Conservation (phyloP, 2,888 invertebrate genomes). For the Phymatocera aterrima region DNA sequence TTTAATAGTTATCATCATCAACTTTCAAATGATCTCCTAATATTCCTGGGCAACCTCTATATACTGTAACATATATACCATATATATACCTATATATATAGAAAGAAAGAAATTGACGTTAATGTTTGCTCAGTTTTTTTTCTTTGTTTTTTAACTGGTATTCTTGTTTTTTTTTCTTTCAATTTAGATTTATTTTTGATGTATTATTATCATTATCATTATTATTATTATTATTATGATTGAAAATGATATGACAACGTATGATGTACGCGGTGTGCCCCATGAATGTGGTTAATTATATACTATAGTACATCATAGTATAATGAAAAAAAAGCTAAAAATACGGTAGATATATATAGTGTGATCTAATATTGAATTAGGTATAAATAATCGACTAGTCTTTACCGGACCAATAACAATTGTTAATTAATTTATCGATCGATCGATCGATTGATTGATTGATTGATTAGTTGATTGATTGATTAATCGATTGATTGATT, state of each 20-base stretch:
- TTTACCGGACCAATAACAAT: constrained; percentile 13
- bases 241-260: too few relatives aligned
- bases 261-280: background rate
- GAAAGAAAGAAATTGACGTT: background rate
- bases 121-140: background rate
- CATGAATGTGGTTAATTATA: background rate
- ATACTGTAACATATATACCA: background rate
- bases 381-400: constrained; percentile 21
- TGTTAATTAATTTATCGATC: background rate
- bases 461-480: background rate
- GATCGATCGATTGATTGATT: background rate
- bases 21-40: constrained; percentile 72
- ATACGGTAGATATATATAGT: background rate
- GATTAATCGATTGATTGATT: too few relatives aligned
- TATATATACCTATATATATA: background rate
- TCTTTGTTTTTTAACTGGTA: background rate
- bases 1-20: constrained; percentile 55
- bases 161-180: background rate
- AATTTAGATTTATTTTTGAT: background rate
- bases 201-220: background rate
- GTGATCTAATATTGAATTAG: background rate
- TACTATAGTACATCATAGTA: too few relatives aligned
- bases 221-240: background rate
- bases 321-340: background rate
- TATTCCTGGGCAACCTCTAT: background rate